These are phyloP conservation scores for Panthera tigris DNA, from an alignment of 2,113 vertebrate species.

Conservation along the genomic window DNA sequence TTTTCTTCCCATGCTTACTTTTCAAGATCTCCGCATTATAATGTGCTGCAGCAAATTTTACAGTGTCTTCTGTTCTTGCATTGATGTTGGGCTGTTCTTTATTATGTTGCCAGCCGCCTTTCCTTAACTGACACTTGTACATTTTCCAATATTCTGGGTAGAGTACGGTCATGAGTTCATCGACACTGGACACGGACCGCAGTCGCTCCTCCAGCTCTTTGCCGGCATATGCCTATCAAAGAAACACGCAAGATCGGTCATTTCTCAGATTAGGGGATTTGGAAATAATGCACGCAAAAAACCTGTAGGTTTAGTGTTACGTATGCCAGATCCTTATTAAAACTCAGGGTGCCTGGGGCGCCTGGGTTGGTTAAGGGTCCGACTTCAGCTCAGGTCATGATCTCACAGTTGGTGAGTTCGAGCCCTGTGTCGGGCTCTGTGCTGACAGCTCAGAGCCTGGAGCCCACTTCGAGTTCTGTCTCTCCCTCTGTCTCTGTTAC, in stretches of 20 bases:
- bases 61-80: constrained; percentile 85
- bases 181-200: constrained; percentile 94
- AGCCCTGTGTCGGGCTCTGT: too few relatives aligned
- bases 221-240: constrained; percentile 87
- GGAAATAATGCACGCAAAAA: background rate
- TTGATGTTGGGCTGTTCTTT: constrained; percentile 80
- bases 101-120: constrained; percentile 82
- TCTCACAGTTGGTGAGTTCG: rapidly evolving
- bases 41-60: constrained; percentile 92
- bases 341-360: background rate
- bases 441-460: too few relatives aligned
- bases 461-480: too few relatives aligned
- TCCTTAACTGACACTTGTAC: constrained; percentile 94
- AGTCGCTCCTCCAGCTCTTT: constrained; percentile 93
- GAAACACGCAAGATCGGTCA: constrained; percentile 69
- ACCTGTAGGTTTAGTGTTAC: background rate
- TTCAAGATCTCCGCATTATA: constrained; percentile 95
- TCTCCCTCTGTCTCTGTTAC: too few relatives aligned
- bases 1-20: constrained; percentile 88
- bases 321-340: background rate
- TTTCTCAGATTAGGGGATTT: background rate
- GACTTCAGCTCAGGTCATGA: too few relatives aligned
- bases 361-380: too few relatives aligned
- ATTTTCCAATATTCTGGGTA: constrained; percentile 96
- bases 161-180: constrained; percentile 96